Evolutionary conservation across 2,888 invertebrate genomes (phyloP).

Genomic region (Drosophila setosimentum): DNA sequence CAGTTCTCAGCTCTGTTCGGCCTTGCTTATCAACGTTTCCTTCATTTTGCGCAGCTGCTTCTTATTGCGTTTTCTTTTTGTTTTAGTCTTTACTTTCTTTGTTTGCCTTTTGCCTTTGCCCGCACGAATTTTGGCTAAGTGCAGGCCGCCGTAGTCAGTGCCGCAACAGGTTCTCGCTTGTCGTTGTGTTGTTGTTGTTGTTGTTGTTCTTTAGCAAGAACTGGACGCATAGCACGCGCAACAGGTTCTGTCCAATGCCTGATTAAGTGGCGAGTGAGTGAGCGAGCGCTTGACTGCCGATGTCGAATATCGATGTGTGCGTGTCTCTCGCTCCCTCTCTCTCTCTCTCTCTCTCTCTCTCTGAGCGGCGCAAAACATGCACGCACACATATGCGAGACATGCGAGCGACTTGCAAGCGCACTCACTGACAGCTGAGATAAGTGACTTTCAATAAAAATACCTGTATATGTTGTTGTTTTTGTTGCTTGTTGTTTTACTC

Average conservation of each 20-base stretch:
- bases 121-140: conserved; percentile 69
- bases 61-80: conserved; percentile 62
- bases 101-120: conserved; percentile 60
- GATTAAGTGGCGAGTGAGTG: conserved; percentile 60
- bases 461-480: conserved; percentile 61
- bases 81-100: conserved; percentile 68
- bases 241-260: conserved; percentile 72
- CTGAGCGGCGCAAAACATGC: conserved; percentile 19
- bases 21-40: conserved; percentile 74
- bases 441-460: conserved; percentile 74
- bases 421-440: conserved; percentile 67
- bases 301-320: conserved; percentile 16
- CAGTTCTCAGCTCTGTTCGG: conserved; percentile 49
- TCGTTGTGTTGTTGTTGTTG: conserved; percentile 30
- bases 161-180: conserved; percentile 73
- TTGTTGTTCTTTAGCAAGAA: conserved; percentile 55
- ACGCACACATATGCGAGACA: conserved; percentile 20
- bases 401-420: conserved; percentile 42
- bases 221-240: conserved; percentile 74
- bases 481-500: conserved; percentile 50
- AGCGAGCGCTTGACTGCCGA: conserved; percentile 19
- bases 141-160: conserved; percentile 45
- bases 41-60: conserved; percentile 51
- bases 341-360: conserved; percentile 43
- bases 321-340: conserved; percentile 26